Conservation (phyloP, 2,888 invertebrate genomes). For the Tachystola acroxantha region DNA sequence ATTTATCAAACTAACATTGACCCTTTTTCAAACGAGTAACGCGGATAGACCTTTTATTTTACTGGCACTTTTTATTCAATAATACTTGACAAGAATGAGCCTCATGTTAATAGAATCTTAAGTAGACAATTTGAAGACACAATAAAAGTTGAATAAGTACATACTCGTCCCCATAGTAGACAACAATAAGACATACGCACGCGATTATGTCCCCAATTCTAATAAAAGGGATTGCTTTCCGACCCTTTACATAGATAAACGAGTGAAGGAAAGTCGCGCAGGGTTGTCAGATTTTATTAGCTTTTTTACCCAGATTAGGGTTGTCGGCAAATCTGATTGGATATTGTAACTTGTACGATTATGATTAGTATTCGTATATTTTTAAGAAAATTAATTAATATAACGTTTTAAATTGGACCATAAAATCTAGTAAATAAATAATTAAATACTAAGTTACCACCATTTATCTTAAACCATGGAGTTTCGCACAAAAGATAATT, state of each 20-base stretch:
- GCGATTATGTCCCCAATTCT: conserved; percentile 61
- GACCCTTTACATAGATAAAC: conserved; percentile 69
- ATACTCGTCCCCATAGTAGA: conserved; percentile 43
- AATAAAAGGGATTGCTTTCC: conserved; percentile 66
- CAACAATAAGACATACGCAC: conserved; percentile 60
- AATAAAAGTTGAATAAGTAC: conserved; percentile 50
- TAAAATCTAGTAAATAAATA: no score
- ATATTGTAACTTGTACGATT: no score
- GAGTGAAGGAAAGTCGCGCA: conserved; percentile 51
- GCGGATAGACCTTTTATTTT: no score
- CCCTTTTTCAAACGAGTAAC: conserved; percentile 8
- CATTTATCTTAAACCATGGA: no score
- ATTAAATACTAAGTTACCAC: no score
- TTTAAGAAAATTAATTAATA: no score
- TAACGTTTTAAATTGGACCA: no score
- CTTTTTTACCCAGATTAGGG: no score
- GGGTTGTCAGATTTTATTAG: conserved; percentile 7
- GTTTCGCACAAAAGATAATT: no score
- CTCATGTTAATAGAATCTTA: conserved; percentile 35
- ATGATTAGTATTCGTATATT: no score
- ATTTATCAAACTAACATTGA: conserved; percentile 15
- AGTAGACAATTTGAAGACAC: conserved; percentile 44
- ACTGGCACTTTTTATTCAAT: conserved; percentile 4
- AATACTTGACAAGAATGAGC: conserved; percentile 13
- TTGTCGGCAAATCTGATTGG: no score